A percentile compares a stretch with the other conserved stretches of the same genome.
Evolutionary conservation across 2,888 invertebrate genomes (phyloP).

Genomic region (Pogonocherus hispidulus): DNA sequence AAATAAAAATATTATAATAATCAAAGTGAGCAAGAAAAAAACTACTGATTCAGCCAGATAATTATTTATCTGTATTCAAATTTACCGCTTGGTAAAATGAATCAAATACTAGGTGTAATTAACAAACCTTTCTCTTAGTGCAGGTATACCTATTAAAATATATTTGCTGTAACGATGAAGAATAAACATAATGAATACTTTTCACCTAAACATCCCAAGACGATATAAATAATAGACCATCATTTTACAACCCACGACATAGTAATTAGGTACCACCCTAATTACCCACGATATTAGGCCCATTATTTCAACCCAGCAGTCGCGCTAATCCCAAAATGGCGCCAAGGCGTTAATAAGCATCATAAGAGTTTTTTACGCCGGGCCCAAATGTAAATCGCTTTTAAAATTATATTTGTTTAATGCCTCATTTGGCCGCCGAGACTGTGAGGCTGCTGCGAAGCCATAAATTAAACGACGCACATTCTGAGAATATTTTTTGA

Average conservation of each 20-base stretch:
- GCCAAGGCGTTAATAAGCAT: conserved; percentile 59
- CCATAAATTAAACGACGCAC: conserved; percentile 51
- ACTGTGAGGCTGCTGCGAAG: conserved; percentile 55
- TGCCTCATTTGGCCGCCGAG: conserved; percentile 53
- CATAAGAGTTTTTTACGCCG: conserved; percentile 53
- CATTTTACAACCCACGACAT: background rate
- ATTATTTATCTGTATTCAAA: too few species aligned
- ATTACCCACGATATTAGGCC: conserved; percentile 21
- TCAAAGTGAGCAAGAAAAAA: too few species aligned
- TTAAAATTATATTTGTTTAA: conserved; percentile 63
- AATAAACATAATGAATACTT: background rate
- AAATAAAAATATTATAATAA: too few species aligned
- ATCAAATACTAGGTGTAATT: too few species aligned
- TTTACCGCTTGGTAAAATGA: too few species aligned
- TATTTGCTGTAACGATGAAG: background rate
- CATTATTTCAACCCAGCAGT: conserved; percentile 37
- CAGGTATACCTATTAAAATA: background rate
- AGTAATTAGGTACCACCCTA: conserved; percentile 14
- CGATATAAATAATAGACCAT: background rate
- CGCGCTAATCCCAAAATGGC: conserved; percentile 46
- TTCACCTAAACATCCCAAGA: background rate
- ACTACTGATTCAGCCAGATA: too few species aligned
- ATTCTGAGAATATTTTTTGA: conserved; percentile 66
- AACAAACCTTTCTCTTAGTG: too few species aligned
- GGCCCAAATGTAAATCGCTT: conserved; percentile 57